Evolutionary conservation across 2,888 invertebrate species (phyloP), one percentile per base, ranked within the genome.

Genomic region (Drosophila birchii): DNA sequence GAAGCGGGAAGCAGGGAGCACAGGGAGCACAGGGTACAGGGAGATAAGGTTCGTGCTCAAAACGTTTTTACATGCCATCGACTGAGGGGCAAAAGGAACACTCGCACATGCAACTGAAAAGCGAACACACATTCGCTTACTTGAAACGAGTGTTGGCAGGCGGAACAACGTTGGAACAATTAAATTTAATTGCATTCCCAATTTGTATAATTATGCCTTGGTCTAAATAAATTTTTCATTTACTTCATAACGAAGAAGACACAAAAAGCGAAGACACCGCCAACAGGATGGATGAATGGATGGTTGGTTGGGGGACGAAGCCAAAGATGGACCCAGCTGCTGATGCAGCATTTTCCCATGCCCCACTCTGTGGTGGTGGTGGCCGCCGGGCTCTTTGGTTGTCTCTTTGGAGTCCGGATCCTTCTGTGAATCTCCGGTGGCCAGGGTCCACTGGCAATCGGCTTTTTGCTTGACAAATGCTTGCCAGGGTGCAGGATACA

Each of bases 161-260:
- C 51, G 51, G 44, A 54, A 45, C 44, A 59, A 79, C 86, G 80
- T 78, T 81, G 79, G 69, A 86, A 84, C 84, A 84, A 84, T 84
- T 84, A 88, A 88, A 88, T 89, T 88, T 88, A 88, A 88, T 88
- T 89, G 88, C 88, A 89, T 80, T 88, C 83, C 88, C 89, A 89
- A 88, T 88, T 88, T 88, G 89, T 89, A 88, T 88, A 89, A 88
- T 88, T 88, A 88, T 88, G 86, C 77, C 80, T 69, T 78, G 80
- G 80, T 81, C 87, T 81, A 88, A 83, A 88, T 83, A 83, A 58
- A 80, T 82, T 87, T 87, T 86, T 85, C 79, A 87, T 87, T 82
- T 85, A 79, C 81, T 76, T 76, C 79, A 85, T 80, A 80, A 77
- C 78, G 78, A 45, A 26, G 45, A 74, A 67, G 76, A 56, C 58